A percentile compares a stretch with the other conserved stretches of the same genome.
Conservation (phyloP, 2,113 vertebrate species). For the Meriones unguiculatus region DNA sequence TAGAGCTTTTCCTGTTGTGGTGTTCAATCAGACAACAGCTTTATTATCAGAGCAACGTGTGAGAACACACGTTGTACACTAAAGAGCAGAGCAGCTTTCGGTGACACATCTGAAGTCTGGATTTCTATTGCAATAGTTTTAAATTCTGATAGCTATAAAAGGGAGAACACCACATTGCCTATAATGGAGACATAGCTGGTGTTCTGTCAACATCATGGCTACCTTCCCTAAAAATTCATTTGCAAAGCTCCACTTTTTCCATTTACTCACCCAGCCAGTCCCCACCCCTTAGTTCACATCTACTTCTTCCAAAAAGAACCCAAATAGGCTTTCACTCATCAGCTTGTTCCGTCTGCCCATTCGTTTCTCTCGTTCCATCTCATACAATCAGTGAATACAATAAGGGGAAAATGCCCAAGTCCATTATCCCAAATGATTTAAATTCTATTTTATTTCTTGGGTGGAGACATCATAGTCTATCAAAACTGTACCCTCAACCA, state of each 20-base stretch:
- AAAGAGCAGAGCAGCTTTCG: not conserved
- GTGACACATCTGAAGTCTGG: not conserved
- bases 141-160: constrained; percentile 13
- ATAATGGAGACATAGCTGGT: not conserved
- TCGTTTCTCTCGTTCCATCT: not conserved
- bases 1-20: constrained; percentile 59
- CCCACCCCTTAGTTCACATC: not conserved
- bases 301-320: constrained; percentile 23
- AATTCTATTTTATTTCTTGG: constrained; percentile 28
- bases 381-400: not conserved
- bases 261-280: not conserved
- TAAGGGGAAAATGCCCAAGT: not conserved
- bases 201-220: not conserved
- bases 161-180: not conserved
- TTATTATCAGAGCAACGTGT: constrained; percentile 2
- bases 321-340: not conserved
- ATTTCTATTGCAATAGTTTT: not conserved
- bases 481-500: not conserved
- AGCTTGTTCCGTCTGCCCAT: not conserved
- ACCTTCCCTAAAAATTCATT: not conserved
- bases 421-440: not conserved
- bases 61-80: not conserved
- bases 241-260: not conserved
- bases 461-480: not conserved
- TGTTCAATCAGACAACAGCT: constrained; percentile 14